phyloP scores from a whole-genome alignment of 2,888 invertebrate species.

The Caenorhabditis becei region DNA sequence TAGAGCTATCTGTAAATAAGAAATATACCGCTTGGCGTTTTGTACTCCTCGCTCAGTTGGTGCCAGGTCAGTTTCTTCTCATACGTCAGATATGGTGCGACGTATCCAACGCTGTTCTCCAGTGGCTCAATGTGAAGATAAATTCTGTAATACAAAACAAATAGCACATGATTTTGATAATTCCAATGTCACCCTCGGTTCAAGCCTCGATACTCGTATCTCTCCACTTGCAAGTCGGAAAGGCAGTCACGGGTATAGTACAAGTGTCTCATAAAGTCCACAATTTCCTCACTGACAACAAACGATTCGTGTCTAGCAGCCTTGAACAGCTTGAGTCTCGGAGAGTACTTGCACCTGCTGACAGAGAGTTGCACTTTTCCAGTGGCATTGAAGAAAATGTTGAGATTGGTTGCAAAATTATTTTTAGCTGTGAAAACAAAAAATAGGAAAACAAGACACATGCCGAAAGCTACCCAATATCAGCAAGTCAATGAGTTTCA shows the following conservation, averaged over 20 bases:
- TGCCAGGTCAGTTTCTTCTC: conserved; percentile 3
- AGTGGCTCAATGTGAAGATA: conserved; percentile 26
- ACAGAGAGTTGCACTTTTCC: conserved; percentile 17
- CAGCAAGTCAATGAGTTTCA: background rate
- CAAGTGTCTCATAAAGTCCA: background rate
- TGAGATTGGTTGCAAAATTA: background rate
- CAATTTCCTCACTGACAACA: background rate
- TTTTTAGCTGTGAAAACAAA: background rate
- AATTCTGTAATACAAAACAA: conserved; percentile 3
- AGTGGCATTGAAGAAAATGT: conserved; percentile 17
- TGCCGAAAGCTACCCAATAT: conserved; percentile 3
- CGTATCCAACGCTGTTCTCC: conserved; percentile 29
- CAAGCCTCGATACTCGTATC: conserved; percentile 7
- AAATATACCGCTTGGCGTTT: background rate
- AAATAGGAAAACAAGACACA: background rate
- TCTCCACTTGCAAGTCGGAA: conserved; percentile 2
- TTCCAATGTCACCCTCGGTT: conserved; percentile 11
- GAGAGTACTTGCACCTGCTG: conserved; percentile 27
- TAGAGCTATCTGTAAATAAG: too few species aligned
- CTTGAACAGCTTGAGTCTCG: conserved; percentile 17
- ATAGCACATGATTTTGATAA: background rate
- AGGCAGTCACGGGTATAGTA: background rate
- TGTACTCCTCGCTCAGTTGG: conserved; percentile 28
- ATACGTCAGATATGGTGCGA: conserved; percentile 10
- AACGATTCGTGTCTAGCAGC: background rate